Evolutionary conservation across 2,888 invertebrate species (phyloP).

Genomic region (Agrotis ipsilon): DNA sequence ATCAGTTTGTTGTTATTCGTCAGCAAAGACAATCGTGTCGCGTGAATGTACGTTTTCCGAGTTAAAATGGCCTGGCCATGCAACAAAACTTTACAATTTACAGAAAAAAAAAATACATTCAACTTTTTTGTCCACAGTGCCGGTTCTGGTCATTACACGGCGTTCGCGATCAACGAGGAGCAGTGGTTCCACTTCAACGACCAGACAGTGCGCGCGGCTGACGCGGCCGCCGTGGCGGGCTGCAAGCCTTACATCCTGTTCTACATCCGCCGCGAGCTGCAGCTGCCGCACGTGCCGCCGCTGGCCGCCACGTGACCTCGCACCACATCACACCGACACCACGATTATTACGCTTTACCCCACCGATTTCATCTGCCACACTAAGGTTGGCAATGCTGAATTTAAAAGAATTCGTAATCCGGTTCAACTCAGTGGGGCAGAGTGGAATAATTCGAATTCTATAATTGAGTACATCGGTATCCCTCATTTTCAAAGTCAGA

Average conservation of each 20-base stretch:
- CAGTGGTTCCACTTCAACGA: constrained; percentile 97
- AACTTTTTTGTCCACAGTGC: constrained; percentile 88
- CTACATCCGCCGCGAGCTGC: constrained; percentile 94
- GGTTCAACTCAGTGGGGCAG: neutral
- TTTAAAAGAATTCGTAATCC: too few species aligned
- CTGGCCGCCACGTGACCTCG: constrained; percentile 57
- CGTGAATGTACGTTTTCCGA: too few species aligned
- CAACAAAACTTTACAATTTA: too few species aligned
- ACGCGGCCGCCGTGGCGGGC: constrained; percentile 92
- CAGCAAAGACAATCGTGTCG: too few species aligned
- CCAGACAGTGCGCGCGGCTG: constrained; percentile 94
- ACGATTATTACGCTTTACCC: neutral
- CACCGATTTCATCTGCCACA: neutral
- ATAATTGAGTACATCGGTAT: neutral
- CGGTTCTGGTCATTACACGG: constrained; percentile 96
- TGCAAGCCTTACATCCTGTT: constrained; percentile 97
- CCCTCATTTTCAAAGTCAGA: neutral
- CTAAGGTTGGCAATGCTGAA: too few species aligned
- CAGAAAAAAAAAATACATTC: too few species aligned
- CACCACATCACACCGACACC: constrained; percentile 44
- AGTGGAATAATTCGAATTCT: neutral
- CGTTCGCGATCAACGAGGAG: constrained; percentile 95
- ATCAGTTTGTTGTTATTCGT: too few species aligned
- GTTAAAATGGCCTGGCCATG: too few species aligned
- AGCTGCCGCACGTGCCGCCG: constrained; percentile 64